Evolutionary conservation across 1,140 invertebrate genomes (phyloP), one percentile per base, ranked within the genome.

Genomic region (Musca domestica): DNA sequence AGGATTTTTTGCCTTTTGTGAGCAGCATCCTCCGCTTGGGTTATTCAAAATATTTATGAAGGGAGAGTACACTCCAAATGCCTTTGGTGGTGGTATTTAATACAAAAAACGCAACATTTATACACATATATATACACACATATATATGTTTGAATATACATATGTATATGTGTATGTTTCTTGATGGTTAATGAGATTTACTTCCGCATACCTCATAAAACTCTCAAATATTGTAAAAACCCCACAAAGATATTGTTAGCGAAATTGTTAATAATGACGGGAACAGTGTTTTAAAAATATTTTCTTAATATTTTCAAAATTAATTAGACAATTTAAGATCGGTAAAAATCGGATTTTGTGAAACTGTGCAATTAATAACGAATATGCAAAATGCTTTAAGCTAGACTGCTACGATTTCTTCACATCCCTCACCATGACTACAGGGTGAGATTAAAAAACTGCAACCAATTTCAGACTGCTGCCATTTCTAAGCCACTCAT

Each of bases 161-260:
- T 5, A 41, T 12, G 34, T 30, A 41, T 41, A 41, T 41, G 10
- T 41, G 34, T 41, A 41, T 17, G 30, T 58, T 58, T n/a, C 20
- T 34, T 61, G 0, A 19, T 61, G 22, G 14, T 34, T 54, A 41
- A 30, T 20, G 34, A 51, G 48, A 47, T 51, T 66, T 66, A 30
- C 76, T 77, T 77, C 76, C 76, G 76, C 70, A 77, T 77, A 77
- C 76, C 76, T 77, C 76, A 77, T 77, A 77, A 77, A 77, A 77
- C 76, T 77, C 70, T 70, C 48, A 34, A 22, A 34, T 7, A 49
- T 52, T 61, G 56, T 61, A 19, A 27, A 61, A 25, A 41, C 41
- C n/a, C 27, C 34, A 61, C 27, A 61, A 41, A n/a, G 56, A 27
- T 23, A 25, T 56, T 23, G 52, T 56, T 27, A 30, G n/a, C 3